These are phyloP conservation scores for Graptemys geographica DNA, from an alignment of 2,797 vertebrate species.

Conservation along the genomic window DNA sequence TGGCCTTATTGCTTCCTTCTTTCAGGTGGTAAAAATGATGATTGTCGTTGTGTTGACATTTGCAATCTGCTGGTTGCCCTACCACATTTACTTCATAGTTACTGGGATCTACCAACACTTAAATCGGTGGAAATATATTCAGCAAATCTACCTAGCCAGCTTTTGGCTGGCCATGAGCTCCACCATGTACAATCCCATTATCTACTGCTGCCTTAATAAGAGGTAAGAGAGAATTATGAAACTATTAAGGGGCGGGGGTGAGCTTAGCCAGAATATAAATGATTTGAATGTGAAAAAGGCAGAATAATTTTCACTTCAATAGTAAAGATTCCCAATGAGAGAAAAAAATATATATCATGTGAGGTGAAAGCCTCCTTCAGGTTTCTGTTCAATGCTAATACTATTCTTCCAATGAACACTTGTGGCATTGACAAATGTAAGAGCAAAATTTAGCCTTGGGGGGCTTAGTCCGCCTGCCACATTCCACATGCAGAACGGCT, in stretches of 20 bases:
- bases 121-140: slow-evolving; percentile 93
- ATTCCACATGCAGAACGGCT: background rate
- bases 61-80: slow-evolving; percentile 97
- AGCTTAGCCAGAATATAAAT: background rate
- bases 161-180: slow-evolving; percentile 99
- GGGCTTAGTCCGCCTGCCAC: rapidly evolving
- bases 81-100: slow-evolving; percentile 94
- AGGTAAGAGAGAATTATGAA: slow-evolving; percentile 83
- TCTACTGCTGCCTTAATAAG: slow-evolving; percentile 99
- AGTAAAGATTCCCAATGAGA: background rate
- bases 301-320: background rate
- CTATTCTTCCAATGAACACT: background rate
- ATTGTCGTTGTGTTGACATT: slow-evolving; percentile 97
- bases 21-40: slow-evolving; percentile 99
- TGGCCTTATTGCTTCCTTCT: slow-evolving; percentile 28
- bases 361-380: background rate
- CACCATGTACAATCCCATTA: slow-evolving; percentile 99
- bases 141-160: slow-evolving; percentile 95
- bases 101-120: slow-evolving; percentile 89
- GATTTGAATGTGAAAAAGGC: background rate
- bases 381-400: background rate
- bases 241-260: background rate
- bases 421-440: background rate
- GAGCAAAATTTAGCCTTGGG: background rate
- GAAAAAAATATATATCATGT: background rate